Percentiles rank a stretch among this genome's conserved stretches.
These are phyloP conservation scores for Myotis yumanensis DNA, from an alignment of 2,113 vertebrate species.

Conservation along the genomic window DNA sequence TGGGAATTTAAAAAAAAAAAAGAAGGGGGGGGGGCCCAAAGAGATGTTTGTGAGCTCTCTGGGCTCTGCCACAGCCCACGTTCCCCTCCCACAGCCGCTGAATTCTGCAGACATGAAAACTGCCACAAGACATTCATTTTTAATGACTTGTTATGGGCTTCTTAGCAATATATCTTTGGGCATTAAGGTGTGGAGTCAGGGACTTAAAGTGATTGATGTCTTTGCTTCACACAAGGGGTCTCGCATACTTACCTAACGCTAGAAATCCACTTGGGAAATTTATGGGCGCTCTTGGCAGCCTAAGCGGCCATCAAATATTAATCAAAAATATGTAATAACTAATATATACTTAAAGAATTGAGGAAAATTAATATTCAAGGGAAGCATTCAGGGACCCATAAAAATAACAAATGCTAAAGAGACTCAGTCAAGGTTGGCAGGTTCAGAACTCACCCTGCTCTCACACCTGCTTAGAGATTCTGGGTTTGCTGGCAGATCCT, in stretches of 20 bases:
- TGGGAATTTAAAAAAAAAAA: neutral
- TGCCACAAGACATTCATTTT: constrained; percentile 75
- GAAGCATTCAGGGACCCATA: constrained; percentile 77
- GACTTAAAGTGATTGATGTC: constrained; percentile 79
- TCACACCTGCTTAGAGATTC: neutral
- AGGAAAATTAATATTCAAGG: constrained; percentile 81
- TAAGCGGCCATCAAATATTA: constrained; percentile 82
- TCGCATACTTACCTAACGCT: constrained; percentile 74
- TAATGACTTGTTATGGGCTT: constrained; percentile 77
- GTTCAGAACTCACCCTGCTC: constrained; percentile 50
- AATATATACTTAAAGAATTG: constrained; percentile 83
- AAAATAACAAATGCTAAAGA: constrained; percentile 78
- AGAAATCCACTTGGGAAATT: constrained; percentile 81
- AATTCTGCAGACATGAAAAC: constrained; percentile 56
- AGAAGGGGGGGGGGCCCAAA: neutral
- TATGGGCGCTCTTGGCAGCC: constrained; percentile 80
- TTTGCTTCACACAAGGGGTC: constrained; percentile 73
- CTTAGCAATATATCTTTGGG: constrained; percentile 79
- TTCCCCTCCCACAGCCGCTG: constrained; percentile 5
- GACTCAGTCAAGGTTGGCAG: constrained; percentile 73
- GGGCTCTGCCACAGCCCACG: constrained; percentile 4
- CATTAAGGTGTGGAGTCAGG: constrained; percentile 73
- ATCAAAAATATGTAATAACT: constrained; percentile 84
- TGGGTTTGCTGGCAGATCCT: neutral
- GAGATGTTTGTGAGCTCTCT: fast-evolving